Evolutionary conservation across 2,113 vertebrate species (phyloP).

Genomic region (Labeo catla): DNA sequence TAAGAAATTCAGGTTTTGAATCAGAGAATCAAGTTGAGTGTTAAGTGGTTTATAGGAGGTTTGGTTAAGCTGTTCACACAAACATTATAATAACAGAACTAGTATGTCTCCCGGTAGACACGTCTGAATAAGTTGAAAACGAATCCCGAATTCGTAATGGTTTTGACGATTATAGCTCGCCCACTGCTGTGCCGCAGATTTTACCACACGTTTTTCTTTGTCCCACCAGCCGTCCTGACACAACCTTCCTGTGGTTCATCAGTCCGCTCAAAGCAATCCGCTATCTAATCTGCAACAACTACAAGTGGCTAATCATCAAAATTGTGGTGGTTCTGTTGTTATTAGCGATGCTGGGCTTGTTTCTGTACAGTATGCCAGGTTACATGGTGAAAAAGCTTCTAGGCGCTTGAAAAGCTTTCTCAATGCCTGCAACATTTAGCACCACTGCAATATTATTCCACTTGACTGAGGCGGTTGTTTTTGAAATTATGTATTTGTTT

Average conservation of each 20-base stretch:
- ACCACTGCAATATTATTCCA: background rate
- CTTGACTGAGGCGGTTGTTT: background rate
- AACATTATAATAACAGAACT: background rate
- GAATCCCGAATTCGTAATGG: background rate
- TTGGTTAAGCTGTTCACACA: background rate
- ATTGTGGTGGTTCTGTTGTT: slow-evolving; percentile 84
- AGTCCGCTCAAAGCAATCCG: slow-evolving; percentile 92
- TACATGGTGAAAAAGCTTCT: slow-evolving; percentile 97
- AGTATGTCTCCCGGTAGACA: background rate
- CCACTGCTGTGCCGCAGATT: background rate
- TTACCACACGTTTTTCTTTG: slow-evolving; percentile 43
- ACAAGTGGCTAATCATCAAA: slow-evolving; percentile 97
- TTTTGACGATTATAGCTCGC: background rate
- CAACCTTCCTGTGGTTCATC: slow-evolving; percentile 96
- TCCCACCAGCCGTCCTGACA: slow-evolving; percentile 87
- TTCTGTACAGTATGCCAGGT: slow-evolving; percentile 93
- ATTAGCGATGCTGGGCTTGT: slow-evolving; percentile 86
- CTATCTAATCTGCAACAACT: slow-evolving; percentile 91
- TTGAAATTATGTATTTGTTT: background rate
- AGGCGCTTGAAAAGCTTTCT: slow-evolving; percentile 68
- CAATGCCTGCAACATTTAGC: background rate
- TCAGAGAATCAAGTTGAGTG: background rate
- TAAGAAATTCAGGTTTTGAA: background rate
- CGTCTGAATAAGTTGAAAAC: background rate
- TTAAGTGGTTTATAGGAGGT: background rate